phyloP scores from a whole-genome alignment of 2,888 invertebrate species.

The Campoplex capitator region DNA sequence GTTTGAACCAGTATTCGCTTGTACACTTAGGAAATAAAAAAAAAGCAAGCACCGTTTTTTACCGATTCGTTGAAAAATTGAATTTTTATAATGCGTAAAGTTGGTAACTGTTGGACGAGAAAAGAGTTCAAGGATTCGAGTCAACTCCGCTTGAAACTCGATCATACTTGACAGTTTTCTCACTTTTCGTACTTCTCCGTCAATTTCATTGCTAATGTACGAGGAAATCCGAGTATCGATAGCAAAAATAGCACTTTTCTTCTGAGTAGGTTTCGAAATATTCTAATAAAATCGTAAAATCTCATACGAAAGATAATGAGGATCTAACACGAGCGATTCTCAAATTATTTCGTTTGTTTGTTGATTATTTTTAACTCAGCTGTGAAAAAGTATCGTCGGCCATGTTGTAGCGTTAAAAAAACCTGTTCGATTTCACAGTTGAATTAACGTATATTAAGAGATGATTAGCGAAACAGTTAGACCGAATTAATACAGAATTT shows the following conservation, averaged over 20 bases:
- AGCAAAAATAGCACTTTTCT: background rate
- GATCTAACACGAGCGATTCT: too few relatives aligned
- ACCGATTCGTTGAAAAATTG: background rate
- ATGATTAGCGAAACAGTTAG: too few relatives aligned
- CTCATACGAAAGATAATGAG: too few relatives aligned
- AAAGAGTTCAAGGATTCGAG: background rate
- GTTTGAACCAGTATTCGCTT: background rate
- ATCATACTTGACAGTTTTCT: background rate
- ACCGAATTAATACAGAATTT: too few relatives aligned
- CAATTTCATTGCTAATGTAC: background rate
- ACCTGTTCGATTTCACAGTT: too few relatives aligned
- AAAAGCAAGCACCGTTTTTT: background rate
- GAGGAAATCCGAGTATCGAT: background rate
- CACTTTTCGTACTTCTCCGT: background rate
- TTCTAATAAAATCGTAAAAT: too few relatives aligned
- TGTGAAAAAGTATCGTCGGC: too few relatives aligned
- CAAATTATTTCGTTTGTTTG: too few relatives aligned
- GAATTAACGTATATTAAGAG: too few relatives aligned
- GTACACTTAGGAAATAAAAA: background rate
- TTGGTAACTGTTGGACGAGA: background rate
- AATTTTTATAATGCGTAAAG: background rate
- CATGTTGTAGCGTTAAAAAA: too few relatives aligned
- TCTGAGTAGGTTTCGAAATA: too few relatives aligned
- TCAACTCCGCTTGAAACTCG: background rate
- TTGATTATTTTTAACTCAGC: too few relatives aligned